A percentile compares a stretch with the other conserved stretches of the same genome.
Conservation (phyloP, 2,888 invertebrate genomes). For the Campaea margaritaria region DNA sequence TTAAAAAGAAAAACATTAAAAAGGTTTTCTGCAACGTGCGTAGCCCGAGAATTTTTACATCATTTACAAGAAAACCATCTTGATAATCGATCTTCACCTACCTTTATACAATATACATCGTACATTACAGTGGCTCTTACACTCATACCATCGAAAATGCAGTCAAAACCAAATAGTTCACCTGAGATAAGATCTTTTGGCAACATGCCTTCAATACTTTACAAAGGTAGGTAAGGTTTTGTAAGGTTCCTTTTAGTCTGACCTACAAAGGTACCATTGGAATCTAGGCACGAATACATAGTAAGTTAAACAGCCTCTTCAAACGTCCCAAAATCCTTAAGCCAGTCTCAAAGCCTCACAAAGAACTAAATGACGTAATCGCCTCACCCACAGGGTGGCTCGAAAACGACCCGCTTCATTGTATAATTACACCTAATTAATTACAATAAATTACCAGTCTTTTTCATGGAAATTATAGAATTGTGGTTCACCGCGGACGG, state of each 20-base stretch:
- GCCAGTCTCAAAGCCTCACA: conserved; percentile 29
- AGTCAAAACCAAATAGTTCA: neutral
- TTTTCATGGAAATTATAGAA: conserved; percentile 19
- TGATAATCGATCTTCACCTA: no score
- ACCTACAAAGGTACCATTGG: no score
- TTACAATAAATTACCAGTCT: conserved; percentile 31
- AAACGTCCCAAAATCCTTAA: conserved; percentile 25
- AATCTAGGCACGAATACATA: neutral
- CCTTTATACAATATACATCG: no score
- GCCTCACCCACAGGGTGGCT: conserved; percentile 31
- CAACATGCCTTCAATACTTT: no score
- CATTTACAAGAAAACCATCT: no score
- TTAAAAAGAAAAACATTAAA: no score
- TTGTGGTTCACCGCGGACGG: neutral
- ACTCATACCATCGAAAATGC: no score
- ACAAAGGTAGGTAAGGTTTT: no score
- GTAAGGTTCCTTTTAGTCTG: no score
- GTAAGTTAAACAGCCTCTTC: conserved; percentile 15
- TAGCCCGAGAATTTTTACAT: neutral
- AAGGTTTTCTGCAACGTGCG: neutral
- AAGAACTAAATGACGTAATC: conserved; percentile 40
- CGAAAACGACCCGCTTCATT: conserved; percentile 30
- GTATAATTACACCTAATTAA: conserved; percentile 37
- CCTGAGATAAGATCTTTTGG: neutral
- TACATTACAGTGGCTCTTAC: no score